Percentiles rank a stretch among this genome's conserved stretches.
phyloP scores from a whole-genome alignment of 2,888 invertebrate species.

The Podotricha telesiphe region DNA sequence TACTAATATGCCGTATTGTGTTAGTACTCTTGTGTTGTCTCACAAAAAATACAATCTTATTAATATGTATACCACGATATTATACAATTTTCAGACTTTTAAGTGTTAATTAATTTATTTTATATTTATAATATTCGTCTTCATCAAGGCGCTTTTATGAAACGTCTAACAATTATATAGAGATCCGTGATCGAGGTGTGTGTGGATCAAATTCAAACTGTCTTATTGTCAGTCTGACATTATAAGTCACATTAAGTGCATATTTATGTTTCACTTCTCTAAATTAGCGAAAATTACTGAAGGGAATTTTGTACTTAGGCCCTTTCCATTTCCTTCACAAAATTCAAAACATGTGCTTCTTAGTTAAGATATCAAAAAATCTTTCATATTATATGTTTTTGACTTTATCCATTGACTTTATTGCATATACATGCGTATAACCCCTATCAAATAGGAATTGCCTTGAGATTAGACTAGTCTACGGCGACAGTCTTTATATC shows the following conservation, averaged over 20 bases:
- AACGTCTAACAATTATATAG: too few species aligned
- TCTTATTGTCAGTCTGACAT: too few species aligned
- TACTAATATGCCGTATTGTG: neutral
- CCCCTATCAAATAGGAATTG: neutral
- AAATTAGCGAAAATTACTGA: too few species aligned
- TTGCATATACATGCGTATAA: neutral
- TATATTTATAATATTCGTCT: neutral
- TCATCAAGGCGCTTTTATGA: too few species aligned
- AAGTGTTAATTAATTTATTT: neutral
- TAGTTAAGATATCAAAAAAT: too few species aligned
- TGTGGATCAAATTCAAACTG: too few species aligned
- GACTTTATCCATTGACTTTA: neutral
- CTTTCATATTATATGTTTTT: neutral
- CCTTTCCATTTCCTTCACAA: too few species aligned
- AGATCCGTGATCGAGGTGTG: too few species aligned
- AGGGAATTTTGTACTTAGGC: too few species aligned
- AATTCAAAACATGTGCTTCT: too few species aligned
- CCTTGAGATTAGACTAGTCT: conserved; percentile 5
- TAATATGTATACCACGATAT: neutral
- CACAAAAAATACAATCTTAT: neutral
- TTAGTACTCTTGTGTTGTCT: neutral
- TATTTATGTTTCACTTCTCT: too few species aligned
- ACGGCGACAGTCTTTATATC: neutral
- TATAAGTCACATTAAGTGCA: too few species aligned
- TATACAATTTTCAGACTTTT: neutral